A percentile compares a stretch with the other conserved stretches of the same genome.
Conservation (phyloP, 2,797 vertebrate species). For the Smutsia gigantea region DNA sequence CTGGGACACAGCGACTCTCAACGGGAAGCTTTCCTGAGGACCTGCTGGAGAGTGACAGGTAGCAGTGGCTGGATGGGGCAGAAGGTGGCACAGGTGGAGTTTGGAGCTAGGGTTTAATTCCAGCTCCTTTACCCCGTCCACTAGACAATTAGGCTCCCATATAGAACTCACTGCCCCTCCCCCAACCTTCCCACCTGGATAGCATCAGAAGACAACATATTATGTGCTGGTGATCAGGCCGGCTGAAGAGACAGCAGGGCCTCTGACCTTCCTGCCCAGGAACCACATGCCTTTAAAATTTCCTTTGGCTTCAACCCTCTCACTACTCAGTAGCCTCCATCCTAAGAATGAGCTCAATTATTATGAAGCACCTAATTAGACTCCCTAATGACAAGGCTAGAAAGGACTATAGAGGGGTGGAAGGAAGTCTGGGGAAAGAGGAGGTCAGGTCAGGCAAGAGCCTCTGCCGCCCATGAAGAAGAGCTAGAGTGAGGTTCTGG, state of each 20-base stretch:
- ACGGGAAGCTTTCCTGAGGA: conserved; percentile 94
- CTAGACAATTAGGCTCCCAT: background rate
- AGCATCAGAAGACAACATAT: background rate
- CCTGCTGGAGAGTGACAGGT: conserved; percentile 89
- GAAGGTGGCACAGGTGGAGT: background rate
- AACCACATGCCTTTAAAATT: background rate
- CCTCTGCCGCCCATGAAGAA: background rate
- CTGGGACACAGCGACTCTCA: conserved; percentile 89
- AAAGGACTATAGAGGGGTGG: background rate
- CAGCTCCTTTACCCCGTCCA: background rate
- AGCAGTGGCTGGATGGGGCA: background rate
- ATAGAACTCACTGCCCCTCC: rapidly evolving
- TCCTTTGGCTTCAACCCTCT: background rate
- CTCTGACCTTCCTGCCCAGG: too few species aligned
- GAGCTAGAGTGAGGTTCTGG: background rate
- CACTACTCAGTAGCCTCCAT: background rate
- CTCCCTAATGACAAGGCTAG: background rate
- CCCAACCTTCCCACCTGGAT: background rate
- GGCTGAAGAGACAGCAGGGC: background rate
- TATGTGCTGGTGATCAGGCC: background rate
- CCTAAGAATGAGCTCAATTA: background rate
- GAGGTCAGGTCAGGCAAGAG: background rate
- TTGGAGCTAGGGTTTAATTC: background rate
- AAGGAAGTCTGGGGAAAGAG: too few species aligned
- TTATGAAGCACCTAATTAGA: background rate